Evolutionary conservation across 2,888 invertebrate genomes (phyloP), one percentile per base, ranked within the genome.

Genomic region (Geophilus truncorum): DNA sequence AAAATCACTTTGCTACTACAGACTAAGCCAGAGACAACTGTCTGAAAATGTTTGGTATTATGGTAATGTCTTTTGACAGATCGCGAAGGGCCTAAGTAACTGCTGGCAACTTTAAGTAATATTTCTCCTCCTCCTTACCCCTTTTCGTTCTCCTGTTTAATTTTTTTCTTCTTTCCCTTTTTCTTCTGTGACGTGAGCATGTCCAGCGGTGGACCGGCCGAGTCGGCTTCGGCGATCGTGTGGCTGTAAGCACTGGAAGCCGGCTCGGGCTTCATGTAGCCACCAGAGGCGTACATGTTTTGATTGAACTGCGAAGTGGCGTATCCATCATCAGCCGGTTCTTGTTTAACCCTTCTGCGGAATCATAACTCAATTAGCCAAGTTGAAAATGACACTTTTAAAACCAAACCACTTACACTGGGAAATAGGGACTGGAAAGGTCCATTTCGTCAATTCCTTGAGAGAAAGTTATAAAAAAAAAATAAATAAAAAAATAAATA

Each of bases 311-410:
- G 40, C 7, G 81, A 45, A 6, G 94, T 94, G 90, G 94, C 94
- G 89, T 95, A 95, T 84, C 94, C 94, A 89, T 95, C 94, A 90
- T 95, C 94, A 86, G 93, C 92, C 85, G 91, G 92, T 89, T 94
- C 94, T 85, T 91, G 90, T 88, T 89, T 90, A 89, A 86, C 85
- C 36, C 80, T 70, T 75, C 75, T 80, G n/a, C n/a, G n/a, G n/a
- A n/a, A n/a, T n/a, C n/a, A n/a, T n/a, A n/a, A n/a, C n/a, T n/a
- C 18, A 34, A 23, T 77, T 18, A 32, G 1, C 2, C n/a, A n/a
- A n/a, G n/a, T n/a, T n/a, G n/a, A n/a, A n/a, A n/a, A n/a, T n/a
- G n/a, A n/a, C n/a, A n/a, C n/a, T n/a, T n/a, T n/a, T n/a, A n/a
- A n/a, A n/a, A n/a, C n/a, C n/a, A n/a, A n/a, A n/a, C 21, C 34